These are phyloP conservation scores for Leptoclinus maculatus DNA, from an alignment of 2,797 vertebrate species.

Conservation along the genomic window DNA sequence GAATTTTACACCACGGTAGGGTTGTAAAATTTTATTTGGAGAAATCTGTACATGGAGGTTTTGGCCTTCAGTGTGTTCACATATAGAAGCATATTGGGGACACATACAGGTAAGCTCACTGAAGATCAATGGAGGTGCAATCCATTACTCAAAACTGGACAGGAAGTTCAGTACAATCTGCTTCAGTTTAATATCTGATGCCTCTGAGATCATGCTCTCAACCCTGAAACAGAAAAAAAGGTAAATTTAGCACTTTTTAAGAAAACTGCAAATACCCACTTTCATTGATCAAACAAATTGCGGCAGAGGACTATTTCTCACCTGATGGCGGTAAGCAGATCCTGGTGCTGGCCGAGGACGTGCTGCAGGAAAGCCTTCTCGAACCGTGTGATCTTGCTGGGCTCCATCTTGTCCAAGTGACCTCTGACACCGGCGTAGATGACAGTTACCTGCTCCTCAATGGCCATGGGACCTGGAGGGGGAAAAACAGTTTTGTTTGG, in stretches of 20 bases:
- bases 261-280: not conserved
- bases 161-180: conserved; percentile 92
- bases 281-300: not conserved
- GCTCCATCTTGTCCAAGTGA: conserved; percentile 97
- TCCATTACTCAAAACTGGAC: conserved; percentile 84
- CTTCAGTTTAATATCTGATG: conserved; percentile 94
- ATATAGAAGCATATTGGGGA: conserved; percentile 71
- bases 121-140: conserved; percentile 71
- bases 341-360: conserved; percentile 92
- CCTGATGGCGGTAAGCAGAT: conserved; percentile 90
- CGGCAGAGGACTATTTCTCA: conserved; percentile 52
- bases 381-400: conserved; percentile 98
- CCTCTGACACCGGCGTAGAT: conserved; percentile 98
- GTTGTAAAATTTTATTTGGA: conserved; percentile 83
- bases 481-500: not conserved
- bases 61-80: conserved; percentile 80
- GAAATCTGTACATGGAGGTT: conserved; percentile 84
- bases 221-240: conserved; percentile 78
- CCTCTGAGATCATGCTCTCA: conserved; percentile 92
- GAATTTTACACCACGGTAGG: conserved; percentile 58
- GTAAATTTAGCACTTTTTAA: not conserved
- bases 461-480: conserved; percentile 93
- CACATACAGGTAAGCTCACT: conserved; percentile 72
- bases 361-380: conserved; percentile 96
- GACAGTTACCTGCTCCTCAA: conserved; percentile 97